Conservation (phyloP, 2,113 vertebrate species). For the Psilopsiagon aymara region DNA sequence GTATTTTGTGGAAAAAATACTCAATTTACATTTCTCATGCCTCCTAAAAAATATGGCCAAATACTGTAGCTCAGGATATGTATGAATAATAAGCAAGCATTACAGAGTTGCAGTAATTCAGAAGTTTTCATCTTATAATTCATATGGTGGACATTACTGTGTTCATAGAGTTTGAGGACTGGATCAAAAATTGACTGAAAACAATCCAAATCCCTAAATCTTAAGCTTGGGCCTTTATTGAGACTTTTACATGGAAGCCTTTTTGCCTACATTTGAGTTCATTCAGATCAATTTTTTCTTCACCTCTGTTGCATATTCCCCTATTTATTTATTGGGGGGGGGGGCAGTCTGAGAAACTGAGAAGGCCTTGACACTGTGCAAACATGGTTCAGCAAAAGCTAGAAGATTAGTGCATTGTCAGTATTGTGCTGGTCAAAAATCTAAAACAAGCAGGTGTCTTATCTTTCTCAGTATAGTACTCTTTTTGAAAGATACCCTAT, state of each 20-base stretch:
- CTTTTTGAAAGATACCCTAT: not conserved
- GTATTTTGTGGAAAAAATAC: not conserved
- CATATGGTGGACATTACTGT: not conserved
- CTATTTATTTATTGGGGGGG: not conserved
- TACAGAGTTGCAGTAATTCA: not conserved
- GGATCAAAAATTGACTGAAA: not conserved
- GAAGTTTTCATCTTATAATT: not conserved
- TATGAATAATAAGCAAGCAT: not conserved
- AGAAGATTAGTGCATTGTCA: not conserved
- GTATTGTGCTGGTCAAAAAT: not conserved
- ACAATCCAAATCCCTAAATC: not conserved
- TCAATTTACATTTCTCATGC: not conserved
- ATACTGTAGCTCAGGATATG: not conserved
- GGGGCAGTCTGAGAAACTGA: not conserved
- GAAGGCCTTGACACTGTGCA: not conserved
- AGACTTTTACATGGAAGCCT: not conserved
- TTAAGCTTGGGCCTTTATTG: not conserved
- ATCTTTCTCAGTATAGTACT: not conserved
- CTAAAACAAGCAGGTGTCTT: not conserved
- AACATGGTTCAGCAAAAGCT: not conserved
- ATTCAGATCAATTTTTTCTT: not conserved
- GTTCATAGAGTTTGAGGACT: not conserved
- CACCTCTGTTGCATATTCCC: rapidly evolving
- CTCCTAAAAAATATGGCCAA: not conserved
- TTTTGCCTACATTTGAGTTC: not conserved